A percentile compares a stretch with the other conserved stretches of the same genome.
phyloP scores from a whole-genome alignment of 2,113 vertebrate species.

The Sphyrna mokarran region DNA sequence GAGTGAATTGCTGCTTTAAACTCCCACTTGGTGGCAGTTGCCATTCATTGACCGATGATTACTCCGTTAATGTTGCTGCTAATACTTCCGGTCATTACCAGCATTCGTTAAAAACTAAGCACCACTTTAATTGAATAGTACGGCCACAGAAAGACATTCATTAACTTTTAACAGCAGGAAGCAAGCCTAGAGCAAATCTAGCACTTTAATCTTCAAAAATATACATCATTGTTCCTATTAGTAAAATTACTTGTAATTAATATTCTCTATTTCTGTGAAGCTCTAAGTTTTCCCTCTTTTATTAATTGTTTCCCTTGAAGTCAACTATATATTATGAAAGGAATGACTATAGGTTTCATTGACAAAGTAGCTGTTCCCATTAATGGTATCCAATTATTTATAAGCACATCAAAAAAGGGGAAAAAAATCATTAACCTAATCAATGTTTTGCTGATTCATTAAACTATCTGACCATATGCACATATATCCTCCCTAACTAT shows the following conservation, averaged over 20 bases:
- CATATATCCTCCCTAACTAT: background rate
- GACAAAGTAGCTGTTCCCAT: background rate
- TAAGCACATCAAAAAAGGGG: background rate
- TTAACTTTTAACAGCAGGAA: constrained; percentile 13
- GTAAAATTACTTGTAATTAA: constrained; percentile 18
- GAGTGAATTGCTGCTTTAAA: background rate
- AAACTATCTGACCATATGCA: background rate
- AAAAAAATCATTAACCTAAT: background rate
- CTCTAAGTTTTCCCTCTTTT: background rate
- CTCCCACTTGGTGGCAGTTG: background rate
- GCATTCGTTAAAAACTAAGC: background rate
- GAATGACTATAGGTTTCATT: background rate
- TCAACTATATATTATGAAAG: background rate
- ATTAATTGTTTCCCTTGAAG: constrained; percentile 4
- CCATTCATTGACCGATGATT: background rate
- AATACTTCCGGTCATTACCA: constrained; percentile 5
- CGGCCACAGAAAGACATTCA: background rate
- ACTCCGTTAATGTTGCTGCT: background rate
- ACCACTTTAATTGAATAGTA: constrained; percentile 23
- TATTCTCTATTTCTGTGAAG: background rate
- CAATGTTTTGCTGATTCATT: background rate
- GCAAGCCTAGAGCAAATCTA: background rate
- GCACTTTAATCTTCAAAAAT: background rate
- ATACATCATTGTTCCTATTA: constrained; percentile 3
- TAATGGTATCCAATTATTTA: background rate